Evolutionary conservation across 2,797 vertebrate species (phyloP), one percentile per base, ranked within the genome.

Genomic region (Ctenochaetus hawaiiensis): DNA sequence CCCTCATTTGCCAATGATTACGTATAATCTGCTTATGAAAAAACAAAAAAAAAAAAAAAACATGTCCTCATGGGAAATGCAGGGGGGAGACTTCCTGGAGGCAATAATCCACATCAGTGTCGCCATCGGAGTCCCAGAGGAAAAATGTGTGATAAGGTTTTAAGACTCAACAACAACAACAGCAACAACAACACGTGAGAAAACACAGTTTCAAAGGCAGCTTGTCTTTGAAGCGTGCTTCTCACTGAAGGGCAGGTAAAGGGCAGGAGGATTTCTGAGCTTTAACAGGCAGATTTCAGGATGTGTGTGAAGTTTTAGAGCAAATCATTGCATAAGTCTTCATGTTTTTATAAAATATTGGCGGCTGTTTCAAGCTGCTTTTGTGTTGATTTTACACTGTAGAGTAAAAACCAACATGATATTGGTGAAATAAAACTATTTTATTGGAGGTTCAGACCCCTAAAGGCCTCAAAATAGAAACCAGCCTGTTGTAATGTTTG

Each of bases 91-190:
- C 75, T 77, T 86, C 77, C 84, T 71, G 54, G 60, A 87, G 81
- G 78, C 80, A 81, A 68, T 85, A 88, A 84, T 87, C 83, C 84
- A 86, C 83, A 89, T 88, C 73, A 67, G 72, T 60, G 82, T 81
- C 23, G 51, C 81, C 78, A 80, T 87, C 76, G n/a, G 65, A 61
- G 61, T 82, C 87, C 66, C 72, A 0, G 48, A 80, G 74, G 87
- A 83, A 85, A 77, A 78, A 78, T 74, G 83, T 68, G 72, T 9
- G 56, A 82, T 68, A 81, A 72, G 77, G 78, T 66, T 75, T 62
- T 65, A 53, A 74, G n/a, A 73, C 75, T 71, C 48, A 39, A 75
- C 70, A 80, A 51, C 18, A 83, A 73, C 41, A 77, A 47, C 44
- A 63, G 52, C 63, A 62, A 56, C 67, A 77, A 45, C 48, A 69